These are phyloP conservation scores for Caenorhabditis latens DNA, from an alignment of 1,140 invertebrate species.

Conservation along the genomic window DNA sequence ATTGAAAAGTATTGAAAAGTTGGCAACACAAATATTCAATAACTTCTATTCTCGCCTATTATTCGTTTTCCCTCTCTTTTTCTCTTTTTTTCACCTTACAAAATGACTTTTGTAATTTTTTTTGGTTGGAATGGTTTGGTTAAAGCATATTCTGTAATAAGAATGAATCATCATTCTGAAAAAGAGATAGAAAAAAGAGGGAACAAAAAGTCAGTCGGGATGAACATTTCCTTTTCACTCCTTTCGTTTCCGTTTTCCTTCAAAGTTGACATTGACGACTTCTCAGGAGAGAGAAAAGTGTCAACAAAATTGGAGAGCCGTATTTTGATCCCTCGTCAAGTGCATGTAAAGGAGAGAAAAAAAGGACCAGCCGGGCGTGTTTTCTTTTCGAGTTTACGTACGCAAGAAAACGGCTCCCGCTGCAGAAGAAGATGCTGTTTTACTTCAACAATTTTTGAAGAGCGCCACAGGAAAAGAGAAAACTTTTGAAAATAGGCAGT, in stretches of 20 bases:
- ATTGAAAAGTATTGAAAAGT: background rate
- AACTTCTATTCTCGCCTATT: background rate
- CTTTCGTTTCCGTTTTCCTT: constrained; percentile 44
- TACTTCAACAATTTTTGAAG: constrained; percentile 27
- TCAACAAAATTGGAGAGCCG: constrained; percentile 55
- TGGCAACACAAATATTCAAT: constrained; percentile 2
- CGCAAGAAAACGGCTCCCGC: background rate
- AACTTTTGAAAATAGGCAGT: background rate
- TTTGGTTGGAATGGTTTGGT: background rate
- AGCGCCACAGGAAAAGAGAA: background rate
- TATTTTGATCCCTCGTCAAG: constrained; percentile 47
- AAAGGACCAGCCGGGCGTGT: background rate
- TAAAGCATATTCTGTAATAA: background rate
- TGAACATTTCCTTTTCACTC: constrained; percentile 39
- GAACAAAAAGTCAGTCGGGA: constrained; percentile 40
- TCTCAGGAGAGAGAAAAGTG: constrained; percentile 33
- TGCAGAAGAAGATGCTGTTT: background rate
- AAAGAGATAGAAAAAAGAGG: background rate
- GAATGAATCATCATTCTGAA: background rate
- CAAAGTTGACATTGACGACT: constrained; percentile 51
- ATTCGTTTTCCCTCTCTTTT: background rate
- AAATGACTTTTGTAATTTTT: constrained; percentile 32
- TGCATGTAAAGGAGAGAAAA: background rate
- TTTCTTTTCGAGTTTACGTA: background rate
- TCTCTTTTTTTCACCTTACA: background rate